Evolutionary conservation across 2,113 vertebrate genomes (phyloP), one percentile per base, ranked within the genome.

Genomic region (Oryzias woworae): DNA sequence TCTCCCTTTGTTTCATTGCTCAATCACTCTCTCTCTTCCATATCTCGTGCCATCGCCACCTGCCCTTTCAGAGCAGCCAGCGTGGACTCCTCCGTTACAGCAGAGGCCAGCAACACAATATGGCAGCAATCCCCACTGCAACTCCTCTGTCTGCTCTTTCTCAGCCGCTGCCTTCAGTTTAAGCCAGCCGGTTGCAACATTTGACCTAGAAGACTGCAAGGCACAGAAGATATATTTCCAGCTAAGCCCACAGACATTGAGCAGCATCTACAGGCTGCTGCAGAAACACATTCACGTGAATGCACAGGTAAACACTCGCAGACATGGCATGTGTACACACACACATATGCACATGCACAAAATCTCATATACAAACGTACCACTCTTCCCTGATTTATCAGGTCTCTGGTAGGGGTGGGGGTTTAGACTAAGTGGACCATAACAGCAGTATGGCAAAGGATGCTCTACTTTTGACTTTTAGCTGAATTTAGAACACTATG

Each of bases 381-480:
- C 42, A 59, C 80, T 60, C 69, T 71, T 62, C 69, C 61, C 71
- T 64, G 72, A 68, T 81, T 88, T 85, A 85, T 86, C 82, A 88
- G 63, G 64, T 75, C 73, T 77, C 71, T 63, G 58, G 76, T 60
- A 81, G 73, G 14, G 66, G 58, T 26, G 67, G 47, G 63, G 61
- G 59, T 22, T 64, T 69, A 53, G 52, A 73, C 60, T 69, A 46
- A 82, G 79, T 76, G 66, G 74, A 69, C 62, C 75, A 67, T 50
- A 61, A 75, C 65, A 62, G 65, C 52, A 0, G 43, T 59, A 60
- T 43, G 65, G 73, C 58, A 70, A 62, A 42, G 44, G 60, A 70
- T 87, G 84, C 74, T 88, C 82, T 75, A 85, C 76, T 88, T 88
- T 88, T 51, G 78, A 65, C 71, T 66, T 68, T 58, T 46, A 47